Conservation (phyloP, 2,888 invertebrate genomes). For the Alloplasta piceator region DNA sequence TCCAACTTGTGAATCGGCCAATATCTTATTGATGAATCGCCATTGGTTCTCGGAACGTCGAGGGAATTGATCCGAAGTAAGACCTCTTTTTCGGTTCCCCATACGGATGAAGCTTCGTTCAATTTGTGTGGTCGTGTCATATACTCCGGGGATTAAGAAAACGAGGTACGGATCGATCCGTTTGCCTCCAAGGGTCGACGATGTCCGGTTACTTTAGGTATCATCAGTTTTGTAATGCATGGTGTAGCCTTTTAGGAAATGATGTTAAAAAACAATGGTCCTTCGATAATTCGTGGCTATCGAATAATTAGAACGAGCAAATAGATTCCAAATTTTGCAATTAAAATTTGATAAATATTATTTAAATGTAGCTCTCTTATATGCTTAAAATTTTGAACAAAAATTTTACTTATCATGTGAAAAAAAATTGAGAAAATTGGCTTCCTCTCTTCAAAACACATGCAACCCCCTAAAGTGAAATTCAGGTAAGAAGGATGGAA, state of each 20-base stretch:
- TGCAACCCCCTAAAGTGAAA: conserved; percentile 1
- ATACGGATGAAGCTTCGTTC: no score
- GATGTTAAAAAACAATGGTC: background rate
- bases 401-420: background rate
- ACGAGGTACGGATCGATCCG: conserved; percentile 51
- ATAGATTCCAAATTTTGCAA: background rate
- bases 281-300: background rate
- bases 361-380: background rate
- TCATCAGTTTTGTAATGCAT: background rate
- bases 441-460: background rate
- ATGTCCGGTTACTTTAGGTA: background rate
- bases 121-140: no score
- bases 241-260: background rate
- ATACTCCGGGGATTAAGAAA: conserved; percentile 38
- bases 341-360: background rate
- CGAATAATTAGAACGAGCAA: background rate
- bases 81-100: no score
- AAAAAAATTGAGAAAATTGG: background rate
- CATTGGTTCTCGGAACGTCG: no score
- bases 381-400: background rate
- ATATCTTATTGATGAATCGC: no score
- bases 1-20: no score
- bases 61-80: no score
- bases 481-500: conserved; percentile 50
- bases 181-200: conserved; percentile 23